phyloP scores from a whole-genome alignment of 1,140 invertebrate genomes.

The Helicoverpa zea region DNA sequence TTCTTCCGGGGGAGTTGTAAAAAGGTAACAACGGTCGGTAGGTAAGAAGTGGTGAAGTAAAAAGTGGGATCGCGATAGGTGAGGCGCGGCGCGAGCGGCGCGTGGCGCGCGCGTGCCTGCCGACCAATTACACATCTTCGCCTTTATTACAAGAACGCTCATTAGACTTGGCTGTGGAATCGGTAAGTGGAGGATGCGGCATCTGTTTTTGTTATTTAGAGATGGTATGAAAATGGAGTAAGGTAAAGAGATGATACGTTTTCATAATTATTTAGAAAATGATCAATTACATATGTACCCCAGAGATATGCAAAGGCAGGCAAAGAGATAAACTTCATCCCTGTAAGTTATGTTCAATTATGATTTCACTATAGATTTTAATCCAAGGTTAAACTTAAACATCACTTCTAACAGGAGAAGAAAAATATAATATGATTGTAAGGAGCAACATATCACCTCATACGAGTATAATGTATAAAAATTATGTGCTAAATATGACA shows the following conservation, averaged over 20 bases:
- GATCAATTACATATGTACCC: too few relatives aligned
- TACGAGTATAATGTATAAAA: too few relatives aligned
- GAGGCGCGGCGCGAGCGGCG: conserved; percentile 56
- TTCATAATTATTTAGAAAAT: too few relatives aligned
- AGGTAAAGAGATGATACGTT: too few relatives aligned
- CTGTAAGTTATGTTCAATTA: background rate
- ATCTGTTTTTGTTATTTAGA: background rate
- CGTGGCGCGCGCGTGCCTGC: conserved; percentile 77
- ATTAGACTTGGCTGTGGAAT: conserved; percentile 61
- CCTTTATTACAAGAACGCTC: conserved; percentile 77
- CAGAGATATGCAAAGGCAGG: background rate
- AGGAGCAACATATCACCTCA: too few relatives aligned
- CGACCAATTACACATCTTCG: conserved; percentile 76
- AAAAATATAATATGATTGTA: too few relatives aligned
- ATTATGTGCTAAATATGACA: background rate
- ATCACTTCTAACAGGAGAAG: too few relatives aligned
- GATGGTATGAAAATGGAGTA: background rate
- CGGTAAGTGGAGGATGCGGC: conserved; percentile 30
- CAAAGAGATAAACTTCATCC: background rate
- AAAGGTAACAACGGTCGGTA: conserved; percentile 8
- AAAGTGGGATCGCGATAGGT: conserved; percentile 46
- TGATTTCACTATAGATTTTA: background rate
- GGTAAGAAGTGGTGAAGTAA: conserved; percentile 36
- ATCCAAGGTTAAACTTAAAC: too few relatives aligned
- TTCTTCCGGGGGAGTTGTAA: conserved; percentile 19